Evolutionary conservation across 2,888 invertebrate species (phyloP).

Genomic region (Orgyia antiqua): DNA sequence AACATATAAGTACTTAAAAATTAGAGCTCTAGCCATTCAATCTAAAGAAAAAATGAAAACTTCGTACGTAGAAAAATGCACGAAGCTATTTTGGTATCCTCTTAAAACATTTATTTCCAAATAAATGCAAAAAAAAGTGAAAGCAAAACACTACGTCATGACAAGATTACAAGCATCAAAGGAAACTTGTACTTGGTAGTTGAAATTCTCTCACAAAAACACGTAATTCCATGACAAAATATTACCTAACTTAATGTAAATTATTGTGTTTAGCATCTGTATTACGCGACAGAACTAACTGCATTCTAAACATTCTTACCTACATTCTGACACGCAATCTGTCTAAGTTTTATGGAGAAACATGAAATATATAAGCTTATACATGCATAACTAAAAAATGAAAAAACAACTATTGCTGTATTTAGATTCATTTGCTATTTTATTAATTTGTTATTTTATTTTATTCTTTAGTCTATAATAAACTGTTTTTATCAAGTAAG

Average conservation of each 20-base stretch:
- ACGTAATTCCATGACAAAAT: constrained; percentile 10
- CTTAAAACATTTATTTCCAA: neutral
- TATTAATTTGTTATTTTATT: too few species aligned
- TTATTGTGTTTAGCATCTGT: constrained; percentile 6
- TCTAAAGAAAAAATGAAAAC: too few species aligned
- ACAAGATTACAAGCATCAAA: neutral
- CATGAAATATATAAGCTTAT: too few species aligned
- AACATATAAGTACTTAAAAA: too few species aligned
- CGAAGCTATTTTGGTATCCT: too few species aligned
- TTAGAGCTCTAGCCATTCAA: too few species aligned
- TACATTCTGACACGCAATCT: constrained; percentile 11
- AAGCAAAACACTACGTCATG: constrained; percentile 3
- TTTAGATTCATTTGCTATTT: too few species aligned
- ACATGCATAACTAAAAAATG: too few species aligned
- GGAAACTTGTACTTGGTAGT: neutral
- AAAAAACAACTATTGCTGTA: too few species aligned
- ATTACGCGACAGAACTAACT: constrained; percentile 17
- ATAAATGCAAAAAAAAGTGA: constrained; percentile 1
- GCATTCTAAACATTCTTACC: constrained; percentile 16
- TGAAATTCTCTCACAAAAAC: neutral
- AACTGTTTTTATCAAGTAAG: neutral
- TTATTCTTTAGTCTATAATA: too few species aligned
- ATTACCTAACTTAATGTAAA: constrained; percentile 10
- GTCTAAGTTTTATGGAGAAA: too few species aligned
- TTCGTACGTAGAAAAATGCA: too few species aligned